phyloP scores from a whole-genome alignment of 2,888 invertebrate genomes.

The Ennomos quercinarius region DNA sequence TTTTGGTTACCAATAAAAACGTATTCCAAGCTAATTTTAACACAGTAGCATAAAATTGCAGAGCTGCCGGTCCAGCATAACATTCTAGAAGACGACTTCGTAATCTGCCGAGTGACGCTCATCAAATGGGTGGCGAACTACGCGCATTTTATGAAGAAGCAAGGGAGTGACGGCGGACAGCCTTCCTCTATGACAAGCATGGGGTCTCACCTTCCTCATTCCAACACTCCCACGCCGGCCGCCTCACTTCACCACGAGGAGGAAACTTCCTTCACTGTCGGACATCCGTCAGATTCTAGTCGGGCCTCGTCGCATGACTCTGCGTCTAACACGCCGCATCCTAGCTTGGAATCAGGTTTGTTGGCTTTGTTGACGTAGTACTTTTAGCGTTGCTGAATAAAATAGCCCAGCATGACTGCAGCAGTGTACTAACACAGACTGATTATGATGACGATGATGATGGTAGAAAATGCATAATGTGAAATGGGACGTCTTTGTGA shows the following conservation, averaged over 20 bases:
- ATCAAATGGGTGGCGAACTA: conserved; percentile 96
- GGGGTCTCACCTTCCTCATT: conserved; percentile 72
- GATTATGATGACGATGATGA: too few relatives aligned
- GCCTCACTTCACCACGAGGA: conserved; percentile 76
- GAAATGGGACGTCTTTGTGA: too few relatives aligned
- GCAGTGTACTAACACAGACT: too few relatives aligned
- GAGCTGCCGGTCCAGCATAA: conserved; percentile 92
- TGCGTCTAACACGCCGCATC: conserved; percentile 82
- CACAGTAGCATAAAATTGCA: conserved; percentile 47
- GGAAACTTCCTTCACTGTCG: conserved; percentile 78
- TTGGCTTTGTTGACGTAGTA: neutral
- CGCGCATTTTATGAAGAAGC: conserved; percentile 90
- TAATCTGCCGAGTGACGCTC: conserved; percentile 92
- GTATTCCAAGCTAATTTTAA: too few relatives aligned
- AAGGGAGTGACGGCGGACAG: conserved; percentile 78
- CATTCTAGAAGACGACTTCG: conserved; percentile 88
- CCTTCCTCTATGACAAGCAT: conserved; percentile 79
- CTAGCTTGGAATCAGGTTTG: conserved; percentile 87
- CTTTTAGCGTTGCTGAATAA: too few relatives aligned
- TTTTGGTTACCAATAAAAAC: too few relatives aligned
- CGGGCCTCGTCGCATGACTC: conserved; percentile 82
- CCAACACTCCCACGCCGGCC: conserved; percentile 72
- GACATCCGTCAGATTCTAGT: conserved; percentile 80
- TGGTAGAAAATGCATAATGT: too few relatives aligned
- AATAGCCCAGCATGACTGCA: too few relatives aligned